phyloP scores from a whole-genome alignment of 2,888 invertebrate genomes.

The Cremastinae sp. region DNA sequence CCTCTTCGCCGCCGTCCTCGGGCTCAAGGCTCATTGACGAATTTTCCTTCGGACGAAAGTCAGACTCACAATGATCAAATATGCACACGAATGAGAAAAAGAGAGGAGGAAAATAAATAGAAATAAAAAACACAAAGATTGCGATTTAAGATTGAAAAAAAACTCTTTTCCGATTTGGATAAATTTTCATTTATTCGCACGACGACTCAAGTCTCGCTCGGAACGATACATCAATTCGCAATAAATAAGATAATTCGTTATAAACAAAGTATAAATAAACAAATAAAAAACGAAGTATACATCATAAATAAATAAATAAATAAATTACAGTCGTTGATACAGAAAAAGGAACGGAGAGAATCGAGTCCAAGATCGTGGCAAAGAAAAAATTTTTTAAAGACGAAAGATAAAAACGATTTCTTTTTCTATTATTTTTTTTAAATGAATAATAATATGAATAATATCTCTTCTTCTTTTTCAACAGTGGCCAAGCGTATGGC shows the following conservation, averaged over 20 bases:
- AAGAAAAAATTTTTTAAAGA: slow-evolving; percentile 35
- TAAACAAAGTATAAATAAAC: slow-evolving; percentile 63
- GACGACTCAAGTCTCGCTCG: slow-evolving; percentile 28
- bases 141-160: slow-evolving; percentile 6
- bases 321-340: too few species aligned
- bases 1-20: slow-evolving; percentile 91
- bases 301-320: not conserved
- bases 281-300: slow-evolving; percentile 39
- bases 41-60: too few species aligned
- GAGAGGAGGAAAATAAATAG: not conserved
- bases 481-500: not conserved
- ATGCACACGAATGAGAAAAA: slow-evolving; percentile 7
- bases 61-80: too few species aligned
- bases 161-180: slow-evolving; percentile 12
- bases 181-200: slow-evolving; percentile 45
- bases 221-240: slow-evolving; percentile 45
- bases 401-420: too few species aligned
- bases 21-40: slow-evolving; percentile 81
- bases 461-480: too few species aligned
- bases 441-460: too few species aligned
- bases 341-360: slow-evolving; percentile 11
- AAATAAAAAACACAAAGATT: not conserved
- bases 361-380: slow-evolving; percentile 3
- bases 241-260: slow-evolving; percentile 62
- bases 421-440: too few species aligned